Evolutionary conservation across 1,140 invertebrate genomes (phyloP).

Genomic region (Drosophila bocki): DNA sequence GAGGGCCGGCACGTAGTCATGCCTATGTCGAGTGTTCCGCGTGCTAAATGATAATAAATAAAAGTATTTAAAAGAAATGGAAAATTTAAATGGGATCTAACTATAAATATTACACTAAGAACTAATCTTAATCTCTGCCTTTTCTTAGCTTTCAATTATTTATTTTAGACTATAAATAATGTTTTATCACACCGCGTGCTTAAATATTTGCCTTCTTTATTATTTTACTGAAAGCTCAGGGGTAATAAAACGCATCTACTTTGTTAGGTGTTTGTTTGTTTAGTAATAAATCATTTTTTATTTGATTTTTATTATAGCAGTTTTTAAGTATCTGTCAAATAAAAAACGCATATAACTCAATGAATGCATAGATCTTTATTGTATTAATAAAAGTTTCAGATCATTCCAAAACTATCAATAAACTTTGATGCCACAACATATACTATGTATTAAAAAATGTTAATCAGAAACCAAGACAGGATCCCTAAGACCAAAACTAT

Average conservation of each 20-base stretch:
- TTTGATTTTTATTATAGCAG: neutral
- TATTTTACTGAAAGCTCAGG: neutral
- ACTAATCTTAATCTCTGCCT: no score
- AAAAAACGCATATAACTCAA: no score
- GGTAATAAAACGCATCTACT: neutral
- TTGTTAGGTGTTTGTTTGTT: neutral
- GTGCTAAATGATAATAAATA: constrained; percentile 11
- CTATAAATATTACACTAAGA: neutral
- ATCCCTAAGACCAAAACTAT: neutral
- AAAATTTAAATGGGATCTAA: neutral
- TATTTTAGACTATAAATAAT: neutral
- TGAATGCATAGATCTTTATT: neutral
- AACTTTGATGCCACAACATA: neutral
- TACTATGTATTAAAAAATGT: neutral
- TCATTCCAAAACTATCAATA: neutral
- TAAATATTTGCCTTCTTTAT: neutral
- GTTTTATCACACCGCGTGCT: neutral
- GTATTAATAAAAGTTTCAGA: neutral
- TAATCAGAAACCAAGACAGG: neutral
- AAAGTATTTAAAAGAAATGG: constrained; percentile 2
- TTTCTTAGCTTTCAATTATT: neutral
- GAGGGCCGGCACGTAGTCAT: constrained; percentile 4
- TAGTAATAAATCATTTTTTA: neutral
- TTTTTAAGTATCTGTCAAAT: neutral
- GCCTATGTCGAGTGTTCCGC: neutral